Evolutionary conservation across 2,888 invertebrate genomes (phyloP), one percentile per base, ranked within the genome.

Genomic region (Aethes cnicana): DNA sequence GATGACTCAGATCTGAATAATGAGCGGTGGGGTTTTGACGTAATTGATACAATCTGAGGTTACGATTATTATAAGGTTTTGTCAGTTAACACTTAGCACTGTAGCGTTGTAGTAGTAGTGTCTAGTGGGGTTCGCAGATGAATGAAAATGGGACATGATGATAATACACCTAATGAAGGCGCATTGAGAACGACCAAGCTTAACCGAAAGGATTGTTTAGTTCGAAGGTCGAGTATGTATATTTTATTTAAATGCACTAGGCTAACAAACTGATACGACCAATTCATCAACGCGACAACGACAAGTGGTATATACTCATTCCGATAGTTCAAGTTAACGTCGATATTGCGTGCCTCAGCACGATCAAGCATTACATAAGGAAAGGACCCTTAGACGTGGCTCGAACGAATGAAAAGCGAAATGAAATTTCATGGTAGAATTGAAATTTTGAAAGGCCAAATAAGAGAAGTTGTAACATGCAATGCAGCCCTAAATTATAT

Each of bases 291-390:
- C 32, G 25, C 9, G 17, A n/a, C n/a, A 32, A 39, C 36, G 47
- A 48, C 37, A 58, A 63, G 61, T 59, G 61, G 53, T 60, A 65
- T 62, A 46, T 57, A 59, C 57, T 62, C 66, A 67, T 72, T 68
- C 76, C 59, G 46, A 20, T 50, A 21, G 14, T 52, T 52, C n/a
- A n/a, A n/a, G n/a, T n/a, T n/a, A 39, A 46, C 39, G 64, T 66
- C 59, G 53, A 56, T 58, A 62, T 78, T 62, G 77, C 78, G 77
- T 79, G 78, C 62, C 58, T 55, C 39, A 60, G 70, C 68, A 67
- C 65, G 64, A 63, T 64, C 52, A 39, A 9, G 20, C 32, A n/a
- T n/a, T 44, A 32, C 46, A 52, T 52, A 39, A 46, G 39, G 39
- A 39, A 52, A 52, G 28, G 35, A 12, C 35, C 49, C 49, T 44